Base-by-base conservation (phyloP, 1,140 invertebrate genomes). In the Bombus difficillimus region DNA sequence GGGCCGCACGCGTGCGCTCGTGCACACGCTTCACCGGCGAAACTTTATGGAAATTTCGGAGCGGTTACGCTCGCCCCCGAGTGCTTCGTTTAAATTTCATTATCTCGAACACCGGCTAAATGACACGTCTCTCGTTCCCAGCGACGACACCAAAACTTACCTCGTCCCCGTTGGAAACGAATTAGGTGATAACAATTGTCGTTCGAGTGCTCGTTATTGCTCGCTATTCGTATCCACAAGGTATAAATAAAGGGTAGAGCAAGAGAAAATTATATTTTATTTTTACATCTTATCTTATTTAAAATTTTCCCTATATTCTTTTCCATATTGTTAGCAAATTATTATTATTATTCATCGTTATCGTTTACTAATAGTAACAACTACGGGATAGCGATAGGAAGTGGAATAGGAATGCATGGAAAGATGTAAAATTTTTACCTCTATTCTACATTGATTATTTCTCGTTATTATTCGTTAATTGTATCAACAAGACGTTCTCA, bases 31-130 rank as follows among this genome's bases (percentile, higher is more conserved):
- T 47, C n/a, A 8, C 32, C 59, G 53, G 41, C 47, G 59, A 53
- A 66, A 75, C 81, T 62, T 43, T 74, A 64, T 75, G 71, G 81
- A 75, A 82, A 79, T 66, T 75, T 83, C 28, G 25, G 41, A 72
- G 18, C 43, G 12, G 12, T 47, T 22, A 37, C 34, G 28, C 57
- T 59, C 34, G 22, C 34, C 53, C 53, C 32, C 41, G 41, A 28
- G 64, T 79, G 64, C 77, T 69, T 79, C 77, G 64, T 79, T 79
- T 79, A 79, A 79, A 79, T 79, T 79, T 79, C 77, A 79, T 79
- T 79, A 79, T 79, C 77, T 79, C 64, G 77, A 43, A 68, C 41
- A 47, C 41, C 77, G 64, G 28, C 13, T 79, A 79, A 79, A 79
- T 68, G 77, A 68, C 41, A 68, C 77, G 77, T 68, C 64, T 34